A percentile compares a stretch with the other conserved stretches of the same genome.
These are phyloP conservation scores for Brassicogethes aeneus DNA, from an alignment of 2,888 invertebrate species.

Conservation along the genomic window DNA sequence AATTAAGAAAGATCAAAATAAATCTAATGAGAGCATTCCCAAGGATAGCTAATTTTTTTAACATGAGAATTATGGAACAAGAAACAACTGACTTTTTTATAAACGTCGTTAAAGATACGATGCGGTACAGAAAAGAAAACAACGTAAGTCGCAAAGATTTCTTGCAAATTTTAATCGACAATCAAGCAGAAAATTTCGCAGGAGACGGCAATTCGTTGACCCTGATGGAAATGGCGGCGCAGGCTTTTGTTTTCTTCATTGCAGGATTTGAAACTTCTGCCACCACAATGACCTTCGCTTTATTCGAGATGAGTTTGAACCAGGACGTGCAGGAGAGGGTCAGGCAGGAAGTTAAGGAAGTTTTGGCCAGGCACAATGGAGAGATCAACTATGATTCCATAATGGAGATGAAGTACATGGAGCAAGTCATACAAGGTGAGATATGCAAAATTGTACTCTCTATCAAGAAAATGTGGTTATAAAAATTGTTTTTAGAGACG, in stretches of 20 bases:
- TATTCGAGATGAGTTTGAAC: conserved; percentile 21
- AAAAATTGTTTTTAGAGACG: conserved; percentile 13
- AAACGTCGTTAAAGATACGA: conserved; percentile 37
- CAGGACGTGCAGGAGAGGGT: conserved; percentile 21
- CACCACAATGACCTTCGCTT: conserved; percentile 21
- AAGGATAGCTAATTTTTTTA: not conserved
- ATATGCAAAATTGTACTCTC: not conserved
- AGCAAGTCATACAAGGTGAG: conserved; percentile 20
- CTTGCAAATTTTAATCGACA: conserved; percentile 44
- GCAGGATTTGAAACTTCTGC: conserved; percentile 26
- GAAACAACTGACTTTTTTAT: conserved; percentile 39
- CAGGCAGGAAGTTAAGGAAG: conserved; percentile 17
- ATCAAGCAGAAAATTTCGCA: conserved; percentile 37
- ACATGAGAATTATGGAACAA: not conserved
- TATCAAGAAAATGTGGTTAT: not conserved
- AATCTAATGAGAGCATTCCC: not conserved
- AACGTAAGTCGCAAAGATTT: conserved; percentile 45
- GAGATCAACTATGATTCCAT: conserved; percentile 21
- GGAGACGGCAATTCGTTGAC: conserved; percentile 15
- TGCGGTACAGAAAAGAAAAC: conserved; percentile 40
- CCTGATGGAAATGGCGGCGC: conserved; percentile 13
- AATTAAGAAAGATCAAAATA: not conserved
- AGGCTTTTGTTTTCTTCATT: conserved; percentile 20
- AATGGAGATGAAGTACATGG: conserved; percentile 23
- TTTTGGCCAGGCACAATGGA: conserved; percentile 17